Evolutionary conservation across 2,888 invertebrate genomes (phyloP).

Genomic region (Tineola bisselliella): DNA sequence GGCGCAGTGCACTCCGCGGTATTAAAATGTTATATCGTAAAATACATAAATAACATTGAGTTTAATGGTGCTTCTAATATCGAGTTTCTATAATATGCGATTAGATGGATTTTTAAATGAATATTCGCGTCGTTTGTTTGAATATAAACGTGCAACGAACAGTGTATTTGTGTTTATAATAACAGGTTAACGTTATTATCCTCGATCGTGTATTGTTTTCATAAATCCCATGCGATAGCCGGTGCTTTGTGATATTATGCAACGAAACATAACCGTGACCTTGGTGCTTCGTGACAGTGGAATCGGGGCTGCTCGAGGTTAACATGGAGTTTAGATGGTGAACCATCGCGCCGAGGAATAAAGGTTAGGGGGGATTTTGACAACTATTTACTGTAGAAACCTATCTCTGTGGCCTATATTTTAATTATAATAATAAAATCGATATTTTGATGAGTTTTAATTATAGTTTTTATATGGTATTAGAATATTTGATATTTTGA

Average conservation of each 20-base stretch:
- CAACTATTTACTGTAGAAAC: constrained; percentile 27
- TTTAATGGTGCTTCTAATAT: constrained; percentile 39
- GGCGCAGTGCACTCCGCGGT: constrained; percentile 62
- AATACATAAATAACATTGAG: constrained; percentile 50
- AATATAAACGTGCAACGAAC: constrained; percentile 60
- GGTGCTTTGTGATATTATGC: constrained; percentile 58
- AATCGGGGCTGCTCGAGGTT: constrained; percentile 55
- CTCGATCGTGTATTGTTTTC: constrained; percentile 54
- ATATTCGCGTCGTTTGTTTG: constrained; percentile 49
- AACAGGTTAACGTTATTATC: constrained; percentile 55
- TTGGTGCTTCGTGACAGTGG: constrained; percentile 57
- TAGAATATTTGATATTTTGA: neutral
- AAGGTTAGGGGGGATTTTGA: constrained; percentile 47
- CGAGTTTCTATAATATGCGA: constrained; percentile 49
- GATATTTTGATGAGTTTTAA: no score
- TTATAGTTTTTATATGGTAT: neutral
- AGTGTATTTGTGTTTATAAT: constrained; percentile 66
- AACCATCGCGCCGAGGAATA: constrained; percentile 61
- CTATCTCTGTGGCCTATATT: neutral
- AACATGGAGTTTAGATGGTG: constrained; percentile 65
- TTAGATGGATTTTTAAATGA: constrained; percentile 40
- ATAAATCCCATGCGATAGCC: constrained; percentile 42
- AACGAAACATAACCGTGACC: constrained; percentile 63
- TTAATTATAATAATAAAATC: neutral
- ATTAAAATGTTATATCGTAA: constrained; percentile 63